These are phyloP conservation scores for Anthopleura sola DNA, from an alignment of 64 coral and sea anemone genomes.

Conservation along the genomic window DNA sequence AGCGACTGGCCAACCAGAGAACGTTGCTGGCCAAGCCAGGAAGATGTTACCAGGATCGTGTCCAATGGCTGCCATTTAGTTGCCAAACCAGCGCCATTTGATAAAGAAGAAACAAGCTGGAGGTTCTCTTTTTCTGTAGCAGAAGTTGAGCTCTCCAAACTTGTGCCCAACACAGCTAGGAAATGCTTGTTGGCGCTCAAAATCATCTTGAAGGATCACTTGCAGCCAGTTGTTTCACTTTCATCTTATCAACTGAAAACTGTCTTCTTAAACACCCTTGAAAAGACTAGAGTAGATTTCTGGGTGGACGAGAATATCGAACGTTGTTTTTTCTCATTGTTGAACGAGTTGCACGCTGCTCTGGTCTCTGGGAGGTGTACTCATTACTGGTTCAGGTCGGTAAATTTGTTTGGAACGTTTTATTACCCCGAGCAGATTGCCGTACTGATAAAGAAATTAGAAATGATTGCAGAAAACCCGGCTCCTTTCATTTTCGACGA, in stretches of 20 bases:
- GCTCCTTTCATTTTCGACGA: conserved; percentile 45
- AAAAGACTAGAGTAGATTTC: conserved; percentile 38
- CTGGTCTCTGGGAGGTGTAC: not conserved
- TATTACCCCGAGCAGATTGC: not conserved
- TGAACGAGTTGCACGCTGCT: conserved; percentile 30
- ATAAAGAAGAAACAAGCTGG: conserved; percentile 36
- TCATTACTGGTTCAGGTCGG: conserved; percentile 46
- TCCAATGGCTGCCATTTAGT: conserved; percentile 53
- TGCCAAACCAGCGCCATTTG: conserved; percentile 34
- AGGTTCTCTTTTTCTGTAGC: conserved; percentile 62
- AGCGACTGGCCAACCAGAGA: not conserved
- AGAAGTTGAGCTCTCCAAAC: conserved; percentile 62
- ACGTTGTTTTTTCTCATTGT: conserved; percentile 28
- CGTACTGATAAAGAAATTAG: conserved; percentile 16
- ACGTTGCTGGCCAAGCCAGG: conserved; percentile 17
- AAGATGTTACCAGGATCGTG: not conserved
- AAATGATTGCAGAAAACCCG: conserved; percentile 28
- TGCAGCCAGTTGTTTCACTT: conserved; percentile 33
- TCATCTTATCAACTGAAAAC: conserved; percentile 58
- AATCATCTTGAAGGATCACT: conserved; percentile 57
- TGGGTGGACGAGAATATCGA: conserved; percentile 44
- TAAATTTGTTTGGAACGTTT: conserved; percentile 34
- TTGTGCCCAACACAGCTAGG: conserved; percentile 37
- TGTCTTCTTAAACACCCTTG: conserved; percentile 46
- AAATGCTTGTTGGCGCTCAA: conserved; percentile 64